Evolutionary conservation across 1,140 invertebrate species (phyloP).

Genomic region (Zaprionus vittiger): DNA sequence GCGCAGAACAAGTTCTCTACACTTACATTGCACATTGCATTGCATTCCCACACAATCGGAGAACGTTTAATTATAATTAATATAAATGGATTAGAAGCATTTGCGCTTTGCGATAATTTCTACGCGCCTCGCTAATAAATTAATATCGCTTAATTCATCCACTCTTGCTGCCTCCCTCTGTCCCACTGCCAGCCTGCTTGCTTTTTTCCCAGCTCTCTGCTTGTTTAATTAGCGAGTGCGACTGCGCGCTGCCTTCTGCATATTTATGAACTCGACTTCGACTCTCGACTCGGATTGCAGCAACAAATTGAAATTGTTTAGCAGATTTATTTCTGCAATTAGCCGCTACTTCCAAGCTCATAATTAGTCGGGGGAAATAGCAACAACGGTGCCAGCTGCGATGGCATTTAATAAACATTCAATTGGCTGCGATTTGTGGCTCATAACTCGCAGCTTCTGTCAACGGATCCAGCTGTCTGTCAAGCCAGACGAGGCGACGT

Average conservation of each 20-base stretch:
- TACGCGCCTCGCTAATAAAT: conserved; percentile 64
- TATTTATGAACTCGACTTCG: conserved; percentile 64
- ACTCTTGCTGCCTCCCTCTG: background rate
- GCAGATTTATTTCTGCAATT: conserved; percentile 75
- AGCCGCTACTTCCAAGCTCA: conserved; percentile 42
- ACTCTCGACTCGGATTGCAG: conserved; percentile 3
- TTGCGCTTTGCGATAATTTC: conserved; percentile 61
- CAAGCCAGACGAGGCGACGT: conserved; percentile 38
- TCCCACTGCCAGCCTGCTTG: conserved; percentile 13
- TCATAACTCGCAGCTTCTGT: conserved; percentile 65
- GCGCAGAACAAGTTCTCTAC: conserved; percentile 9
- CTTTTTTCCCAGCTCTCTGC: conserved; percentile 27
- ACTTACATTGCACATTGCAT: background rate
- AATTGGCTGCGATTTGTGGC: conserved; percentile 57
- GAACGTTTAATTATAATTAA: conserved; percentile 59
- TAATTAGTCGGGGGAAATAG: conserved; percentile 53
- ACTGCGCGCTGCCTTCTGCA: conserved; percentile 48
- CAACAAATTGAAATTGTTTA: conserved; percentile 74
- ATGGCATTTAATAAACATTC: conserved; percentile 52
- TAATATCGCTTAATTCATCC: conserved; percentile 49
- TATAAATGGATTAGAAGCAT: conserved; percentile 56
- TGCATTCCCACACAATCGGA: conserved; percentile 28
- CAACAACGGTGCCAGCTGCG: background rate
- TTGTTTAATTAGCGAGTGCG: conserved; percentile 54
- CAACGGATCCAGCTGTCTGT: conserved; percentile 47